These are phyloP conservation scores for Macrophya annulata DNA, from an alignment of 2,888 invertebrate species.

Conservation along the genomic window DNA sequence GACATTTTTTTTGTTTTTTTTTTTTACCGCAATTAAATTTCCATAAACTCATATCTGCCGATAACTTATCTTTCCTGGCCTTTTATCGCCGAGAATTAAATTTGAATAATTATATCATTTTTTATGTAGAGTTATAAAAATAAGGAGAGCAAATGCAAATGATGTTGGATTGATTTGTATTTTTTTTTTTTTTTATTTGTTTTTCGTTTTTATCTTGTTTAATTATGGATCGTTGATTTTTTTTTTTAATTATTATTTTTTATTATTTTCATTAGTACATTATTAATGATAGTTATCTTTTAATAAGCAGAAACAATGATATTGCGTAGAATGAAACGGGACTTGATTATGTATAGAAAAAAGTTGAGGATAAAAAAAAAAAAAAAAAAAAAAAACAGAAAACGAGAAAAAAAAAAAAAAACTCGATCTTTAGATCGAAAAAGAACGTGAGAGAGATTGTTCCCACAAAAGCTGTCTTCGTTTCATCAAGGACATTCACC, in stretches of 20 bases:
- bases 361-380: not conserved
- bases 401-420: not conserved
- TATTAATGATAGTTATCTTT: not conserved
- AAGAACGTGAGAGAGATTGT: conserved; percentile 44
- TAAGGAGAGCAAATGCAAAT: not conserved
- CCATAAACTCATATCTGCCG: not conserved
- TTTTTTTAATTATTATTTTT: too few relatives aligned
- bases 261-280: not conserved
- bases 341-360: not conserved
- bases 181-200: not conserved
- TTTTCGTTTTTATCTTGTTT: not conserved
- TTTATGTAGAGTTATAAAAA: not conserved
- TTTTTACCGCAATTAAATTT: not conserved
- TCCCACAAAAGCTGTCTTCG: conserved; percentile 14
- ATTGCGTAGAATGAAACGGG: not conserved
- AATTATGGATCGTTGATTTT: not conserved
- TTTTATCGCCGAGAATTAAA: not conserved
- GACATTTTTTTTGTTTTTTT: not conserved
- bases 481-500: conserved; percentile 48
- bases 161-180: not conserved
- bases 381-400: not conserved
- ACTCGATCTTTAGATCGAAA: not conserved
- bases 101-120: conserved; percentile 10
- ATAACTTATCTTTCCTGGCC: not conserved
- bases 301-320: not conserved